Base-by-base conservation (phyloP, 2,888 invertebrate genomes). In the Ormyrus pomaceus region DNA sequence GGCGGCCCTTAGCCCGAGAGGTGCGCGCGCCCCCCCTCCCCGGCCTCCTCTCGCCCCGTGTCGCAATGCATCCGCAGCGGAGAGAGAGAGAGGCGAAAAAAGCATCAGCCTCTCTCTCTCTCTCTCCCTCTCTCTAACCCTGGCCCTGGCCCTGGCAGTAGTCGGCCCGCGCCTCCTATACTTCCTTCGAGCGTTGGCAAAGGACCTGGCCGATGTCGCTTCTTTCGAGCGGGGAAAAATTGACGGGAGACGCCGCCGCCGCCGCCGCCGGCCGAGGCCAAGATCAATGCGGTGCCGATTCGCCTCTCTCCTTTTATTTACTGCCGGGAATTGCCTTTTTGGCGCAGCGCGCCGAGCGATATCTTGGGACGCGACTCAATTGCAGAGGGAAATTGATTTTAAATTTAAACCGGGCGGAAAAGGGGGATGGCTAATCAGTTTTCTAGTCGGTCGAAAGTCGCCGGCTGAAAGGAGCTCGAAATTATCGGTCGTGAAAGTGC, bases 31-130 rank as follows among this genome's bases (percentile, higher is more conserved):
- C 34, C 65, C 64, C 51, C 10, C 6, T 11, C 13, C 46, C 64
- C 10, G 10, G 34, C n/a, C 8, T 19, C 75, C 65, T 59, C 34
- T 10, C 48, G 61, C 10, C 50, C 85, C 84, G 87, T 89, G 89
- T 89, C 89, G 89, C 89, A 90, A 89, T 89, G 89, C 86, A 89
- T 89, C 89, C 84, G 89, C 89, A 89, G 89, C 88, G 86, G 84
- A 85, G 86, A 58, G 45, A 50, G 50, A 56, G 9, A 48, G 4
- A 64, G 34, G 50, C 9, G 19, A 13, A 34, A 53, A 65, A 62
- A 62, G 46, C 45, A 6, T 51, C n/a, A 45, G 2, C 13, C 55
- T 55, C 9, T 34, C 34, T 34, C 34, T 34, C 34, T 34, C 34
- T 19, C 19, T 1, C 19, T 34, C 34, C 1, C 19, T 1, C 19